A percentile compares a stretch with the other conserved stretches of the same genome.
phyloP scores from a whole-genome alignment of 35 echinoderm and acorn worm species.

The Strongylocentrotus purpuratus region DNA sequence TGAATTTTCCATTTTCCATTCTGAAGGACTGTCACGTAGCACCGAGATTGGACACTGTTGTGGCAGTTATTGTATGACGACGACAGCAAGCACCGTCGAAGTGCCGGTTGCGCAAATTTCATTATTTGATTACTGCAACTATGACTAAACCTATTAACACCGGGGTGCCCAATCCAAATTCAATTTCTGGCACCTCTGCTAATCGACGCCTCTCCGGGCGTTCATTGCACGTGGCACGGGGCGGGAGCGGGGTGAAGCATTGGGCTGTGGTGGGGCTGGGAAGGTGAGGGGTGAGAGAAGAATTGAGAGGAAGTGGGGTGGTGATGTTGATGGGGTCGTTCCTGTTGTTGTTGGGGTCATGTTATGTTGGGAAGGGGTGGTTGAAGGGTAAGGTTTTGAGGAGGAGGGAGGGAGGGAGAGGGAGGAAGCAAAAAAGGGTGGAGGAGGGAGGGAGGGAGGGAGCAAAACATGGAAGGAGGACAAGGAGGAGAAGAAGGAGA shows the following conservation, averaged over 20 bases:
- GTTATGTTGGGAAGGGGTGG: background rate
- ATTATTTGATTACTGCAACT: conserved; percentile 42
- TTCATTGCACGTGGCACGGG: conserved; percentile 2
- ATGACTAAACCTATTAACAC: conserved; percentile 53
- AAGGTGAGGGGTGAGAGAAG: background rate
- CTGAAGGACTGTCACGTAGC: background rate
- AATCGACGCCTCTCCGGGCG: conserved; percentile 50
- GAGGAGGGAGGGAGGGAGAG: background rate
- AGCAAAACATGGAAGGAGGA: background rate
- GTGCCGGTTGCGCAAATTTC: background rate
- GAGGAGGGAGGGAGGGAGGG: background rate
- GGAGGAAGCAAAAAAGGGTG: background rate
- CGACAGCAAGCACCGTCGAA: background rate
- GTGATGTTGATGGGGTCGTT: background rate
- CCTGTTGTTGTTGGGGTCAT: background rate
- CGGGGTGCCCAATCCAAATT: conserved; percentile 44
- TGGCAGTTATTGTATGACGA: background rate
- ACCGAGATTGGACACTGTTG: background rate
- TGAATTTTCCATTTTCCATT: background rate
- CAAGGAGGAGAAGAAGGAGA: background rate
- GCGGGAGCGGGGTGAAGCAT: background rate
- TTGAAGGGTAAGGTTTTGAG: background rate
- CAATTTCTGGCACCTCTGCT: conserved; percentile 48
- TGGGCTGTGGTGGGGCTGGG: background rate
- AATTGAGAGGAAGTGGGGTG: background rate